These are phyloP conservation scores for Noturus placidus DNA, from an alignment of 2,113 vertebrate genomes.

Conservation along the genomic window DNA sequence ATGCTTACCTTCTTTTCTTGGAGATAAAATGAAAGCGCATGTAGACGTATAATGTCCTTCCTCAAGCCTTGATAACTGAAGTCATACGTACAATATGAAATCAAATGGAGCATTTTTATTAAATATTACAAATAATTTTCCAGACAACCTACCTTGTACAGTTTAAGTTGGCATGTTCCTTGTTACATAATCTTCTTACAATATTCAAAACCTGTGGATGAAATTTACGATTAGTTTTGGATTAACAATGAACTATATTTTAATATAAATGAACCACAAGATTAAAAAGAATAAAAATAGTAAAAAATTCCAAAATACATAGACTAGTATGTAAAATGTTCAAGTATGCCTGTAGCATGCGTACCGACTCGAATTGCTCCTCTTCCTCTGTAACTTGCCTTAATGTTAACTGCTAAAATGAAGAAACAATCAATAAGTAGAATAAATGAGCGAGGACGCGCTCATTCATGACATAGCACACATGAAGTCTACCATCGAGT, in stretches of 20 bases:
- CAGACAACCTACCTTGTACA: slow-evolving; percentile 60
- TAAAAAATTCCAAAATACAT: neutral
- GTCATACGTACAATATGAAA: neutral
- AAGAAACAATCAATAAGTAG: slow-evolving; percentile 22
- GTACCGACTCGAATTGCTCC: slow-evolving; percentile 69
- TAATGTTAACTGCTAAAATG: slow-evolving; percentile 55
- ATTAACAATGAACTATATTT: neutral
- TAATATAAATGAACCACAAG: neutral
- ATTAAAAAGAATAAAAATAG: neutral
- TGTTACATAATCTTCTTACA: slow-evolving; percentile 67
- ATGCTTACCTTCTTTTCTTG: slow-evolving; percentile 68
- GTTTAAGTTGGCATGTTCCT: slow-evolving; percentile 66
- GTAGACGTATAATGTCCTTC: slow-evolving; percentile 61
- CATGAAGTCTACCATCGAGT: too few relatives aligned
- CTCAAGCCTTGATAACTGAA: slow-evolving; percentile 61
- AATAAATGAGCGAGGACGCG: too few relatives aligned
- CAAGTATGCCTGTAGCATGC: slow-evolving; percentile 24
- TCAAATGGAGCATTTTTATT: neutral
- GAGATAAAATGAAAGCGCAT: slow-evolving; percentile 67
- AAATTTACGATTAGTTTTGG: neutral
- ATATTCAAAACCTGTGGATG: slow-evolving; percentile 64
- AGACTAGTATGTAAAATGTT: neutral
- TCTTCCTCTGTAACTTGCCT: slow-evolving; percentile 63
- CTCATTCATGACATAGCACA: too few relatives aligned
- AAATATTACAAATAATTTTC: neutral